These are phyloP conservation scores for Aphelenchoides bicaudatus DNA, from an alignment of 2,888 invertebrate genomes.

Conservation along the genomic window DNA sequence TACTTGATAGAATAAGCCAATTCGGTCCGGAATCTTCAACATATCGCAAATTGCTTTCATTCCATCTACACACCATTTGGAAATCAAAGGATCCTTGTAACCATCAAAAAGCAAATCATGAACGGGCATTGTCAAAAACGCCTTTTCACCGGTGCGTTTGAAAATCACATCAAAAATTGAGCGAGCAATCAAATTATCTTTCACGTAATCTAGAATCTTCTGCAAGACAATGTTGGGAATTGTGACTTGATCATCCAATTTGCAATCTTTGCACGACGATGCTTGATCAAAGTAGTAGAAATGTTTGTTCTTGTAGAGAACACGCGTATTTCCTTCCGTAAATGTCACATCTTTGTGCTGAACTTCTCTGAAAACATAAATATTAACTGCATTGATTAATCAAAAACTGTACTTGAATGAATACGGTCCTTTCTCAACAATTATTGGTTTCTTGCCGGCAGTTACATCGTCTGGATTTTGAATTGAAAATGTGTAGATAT, in stretches of 20 bases:
- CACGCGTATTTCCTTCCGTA: slow-evolving; percentile 39
- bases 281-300: slow-evolving; percentile 43
- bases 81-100: slow-evolving; percentile 48
- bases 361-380: slow-evolving; percentile 42
- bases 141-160: slow-evolving; percentile 31
- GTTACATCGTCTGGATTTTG: slow-evolving; percentile 53
- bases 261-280: slow-evolving; percentile 44
- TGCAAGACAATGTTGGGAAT: slow-evolving; percentile 56
- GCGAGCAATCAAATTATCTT: slow-evolving; percentile 10
- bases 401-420: slow-evolving; percentile 45
- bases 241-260: slow-evolving; percentile 39
- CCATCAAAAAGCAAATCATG: slow-evolving; percentile 55
- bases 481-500: slow-evolving; percentile 55
- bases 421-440: slow-evolving; percentile 58
- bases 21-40: slow-evolving; percentile 40
- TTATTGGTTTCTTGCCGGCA: slow-evolving; percentile 49
- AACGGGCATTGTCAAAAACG: slow-evolving; percentile 41
- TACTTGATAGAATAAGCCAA: slow-evolving; percentile 56
- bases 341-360: slow-evolving; percentile 45
- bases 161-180: slow-evolving; percentile 42
- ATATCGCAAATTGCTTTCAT: slow-evolving; percentile 41
- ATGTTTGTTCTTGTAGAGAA: slow-evolving; percentile 49
- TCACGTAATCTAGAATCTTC: slow-evolving; percentile 25
- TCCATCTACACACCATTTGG: slow-evolving; percentile 36
- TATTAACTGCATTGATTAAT: neutral